Evolutionary conservation across 2,888 invertebrate genomes (phyloP), one percentile per base, ranked within the genome.

Genomic region (Aspidapion aeneum): DNA sequence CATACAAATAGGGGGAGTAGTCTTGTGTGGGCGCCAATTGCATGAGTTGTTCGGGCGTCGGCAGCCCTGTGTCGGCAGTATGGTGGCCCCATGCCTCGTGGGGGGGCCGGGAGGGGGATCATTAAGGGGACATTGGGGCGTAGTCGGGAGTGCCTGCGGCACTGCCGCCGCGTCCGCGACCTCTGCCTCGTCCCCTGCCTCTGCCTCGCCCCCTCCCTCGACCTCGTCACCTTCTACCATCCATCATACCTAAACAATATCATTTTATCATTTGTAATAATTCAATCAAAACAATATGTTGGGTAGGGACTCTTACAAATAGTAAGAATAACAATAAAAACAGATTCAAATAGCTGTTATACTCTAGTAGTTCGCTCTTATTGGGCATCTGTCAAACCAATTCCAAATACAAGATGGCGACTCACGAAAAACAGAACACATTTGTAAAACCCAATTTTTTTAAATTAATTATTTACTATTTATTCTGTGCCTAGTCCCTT

Each of bases 221-320:
- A 85, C 90, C 90, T 85, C 90, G 90, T 90, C 91, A 90, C 90
- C 90, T 90, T 72, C 90, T 82, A 78, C 91, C 89, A 79, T 93
- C 92, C 60, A 90, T 89, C 85, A 93, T 85, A 63, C 94, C 87
- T 81, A 84, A 48, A 48, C n/a, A n/a, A n/a, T n/a, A n/a, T n/a
- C n/a, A n/a, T n/a, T n/a, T n/a, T n/a, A n/a, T n/a, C n/a, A n/a
- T n/a, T n/a, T n/a, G n/a, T n/a, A n/a, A n/a, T n/a, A n/a, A n/a
- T n/a, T n/a, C n/a, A n/a, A n/a, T n/a, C n/a, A n/a, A n/a, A n/a
- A n/a, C n/a, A n/a, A n/a, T n/a, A n/a, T n/a, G n/a, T n/a, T n/a
- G n/a, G n/a, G n/a, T n/a, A n/a, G n/a, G n/a, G n/a, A n/a, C n/a
- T n/a, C n/a, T n/a, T n/a, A n/a, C n/a, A n/a, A n/a, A n/a, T n/a